A percentile compares a stretch with the other conserved stretches of the same genome.
Evolutionary conservation across 30 jellyfish, hydroid and myxozoan species (phyloP).

Genomic region (Cassiopea andromeda): DNA sequence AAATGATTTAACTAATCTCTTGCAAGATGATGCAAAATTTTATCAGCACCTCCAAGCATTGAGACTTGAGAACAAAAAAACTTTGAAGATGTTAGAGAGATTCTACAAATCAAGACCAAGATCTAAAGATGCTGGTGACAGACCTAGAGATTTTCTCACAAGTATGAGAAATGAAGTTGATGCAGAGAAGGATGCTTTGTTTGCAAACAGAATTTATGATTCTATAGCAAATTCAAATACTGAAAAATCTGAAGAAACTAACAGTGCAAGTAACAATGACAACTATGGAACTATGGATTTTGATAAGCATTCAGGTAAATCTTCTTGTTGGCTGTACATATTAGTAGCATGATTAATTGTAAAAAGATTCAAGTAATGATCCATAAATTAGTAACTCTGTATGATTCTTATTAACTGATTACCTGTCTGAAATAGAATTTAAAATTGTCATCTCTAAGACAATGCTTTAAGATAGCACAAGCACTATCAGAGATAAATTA

Average conservation of each 20-base stretch:
- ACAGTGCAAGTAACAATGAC: not conserved
- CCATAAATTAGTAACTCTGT: too few species aligned
- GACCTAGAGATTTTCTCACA: slow-evolving; percentile 5
- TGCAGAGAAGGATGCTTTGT: not conserved
- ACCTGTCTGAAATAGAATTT: too few species aligned
- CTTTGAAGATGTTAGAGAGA: slow-evolving; percentile 77
- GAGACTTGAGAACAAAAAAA: slow-evolving; percentile 83
- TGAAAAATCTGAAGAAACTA: not conserved
- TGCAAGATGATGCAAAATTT: slow-evolving; percentile 83
- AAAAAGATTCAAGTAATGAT: too few species aligned
- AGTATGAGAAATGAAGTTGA: slow-evolving; percentile 42
- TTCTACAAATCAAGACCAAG: slow-evolving; percentile 44
- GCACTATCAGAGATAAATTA: too few species aligned
- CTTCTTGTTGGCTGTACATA: not conserved
- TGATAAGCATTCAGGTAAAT: not conserved
- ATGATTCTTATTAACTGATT: too few species aligned
- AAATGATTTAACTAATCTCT: slow-evolving; percentile 55
- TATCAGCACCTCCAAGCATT: slow-evolving; percentile 77
- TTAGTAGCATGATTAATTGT: too few species aligned
- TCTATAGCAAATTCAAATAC: not conserved
- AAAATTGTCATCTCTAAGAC: too few species aligned
- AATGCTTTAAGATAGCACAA: too few species aligned
- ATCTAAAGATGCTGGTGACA: not conserved
- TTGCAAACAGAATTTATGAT: slow-evolving; percentile 29
- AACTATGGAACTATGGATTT: not conserved